Evolutionary conservation across 2,888 invertebrate genomes (phyloP).

Genomic region (Thumatha senex): DNA sequence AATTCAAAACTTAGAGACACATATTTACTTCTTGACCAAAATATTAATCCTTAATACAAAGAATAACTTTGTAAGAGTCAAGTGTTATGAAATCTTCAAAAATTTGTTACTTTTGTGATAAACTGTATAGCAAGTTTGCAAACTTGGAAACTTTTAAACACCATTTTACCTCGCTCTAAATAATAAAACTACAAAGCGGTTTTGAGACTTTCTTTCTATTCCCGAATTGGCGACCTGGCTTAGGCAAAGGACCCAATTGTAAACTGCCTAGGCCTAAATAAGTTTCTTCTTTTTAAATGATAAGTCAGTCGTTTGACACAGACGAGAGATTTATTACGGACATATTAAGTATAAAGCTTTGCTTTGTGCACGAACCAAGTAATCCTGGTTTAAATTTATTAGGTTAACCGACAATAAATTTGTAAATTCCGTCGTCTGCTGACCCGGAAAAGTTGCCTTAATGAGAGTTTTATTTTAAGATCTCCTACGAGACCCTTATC

Average conservation of each 20-base stretch:
- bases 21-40: not conserved
- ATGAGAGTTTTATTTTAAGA: slow-evolving; percentile 66
- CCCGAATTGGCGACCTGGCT: not conserved
- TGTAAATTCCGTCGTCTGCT: slow-evolving; percentile 72
- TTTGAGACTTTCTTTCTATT: not conserved
- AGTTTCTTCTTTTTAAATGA: slow-evolving; percentile 42
- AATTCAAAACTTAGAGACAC: not conserved
- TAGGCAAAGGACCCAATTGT: slow-evolving; percentile 9
- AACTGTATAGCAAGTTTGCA: too few species aligned
- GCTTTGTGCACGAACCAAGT: slow-evolving; percentile 72
- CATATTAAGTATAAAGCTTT: slow-evolving; percentile 73
- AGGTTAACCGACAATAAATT: slow-evolving; percentile 78
- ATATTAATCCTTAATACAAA: too few species aligned
- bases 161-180: too few species aligned
- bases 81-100: too few species aligned
- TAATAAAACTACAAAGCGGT: not conserved
- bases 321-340: slow-evolving; percentile 71
- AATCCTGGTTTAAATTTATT: slow-evolving; percentile 82
- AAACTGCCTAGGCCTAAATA: slow-evolving; percentile 27
- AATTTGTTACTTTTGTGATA: too few species aligned
- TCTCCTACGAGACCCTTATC: slow-evolving; percentile 51
- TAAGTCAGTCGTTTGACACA: slow-evolving; percentile 59
- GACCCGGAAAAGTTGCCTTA: slow-evolving; percentile 73
- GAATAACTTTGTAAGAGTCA: too few species aligned
- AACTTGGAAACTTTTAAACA: too few species aligned